These are phyloP conservation scores for Sphecodes monilicornis DNA, from an alignment of 2,888 invertebrate species.

Conservation along the genomic window DNA sequence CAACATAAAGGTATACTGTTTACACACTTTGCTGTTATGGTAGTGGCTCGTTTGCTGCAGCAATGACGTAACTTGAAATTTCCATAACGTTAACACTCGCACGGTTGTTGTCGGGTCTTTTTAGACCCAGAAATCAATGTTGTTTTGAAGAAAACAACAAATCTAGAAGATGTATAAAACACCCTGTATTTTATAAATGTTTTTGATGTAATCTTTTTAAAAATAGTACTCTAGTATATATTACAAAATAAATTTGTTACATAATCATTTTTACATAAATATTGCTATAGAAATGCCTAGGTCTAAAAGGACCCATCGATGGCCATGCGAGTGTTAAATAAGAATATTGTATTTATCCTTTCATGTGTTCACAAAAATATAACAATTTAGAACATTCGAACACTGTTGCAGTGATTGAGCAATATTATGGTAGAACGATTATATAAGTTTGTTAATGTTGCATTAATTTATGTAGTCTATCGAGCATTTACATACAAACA, in stretches of 20 bases:
- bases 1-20: conserved; percentile 91
- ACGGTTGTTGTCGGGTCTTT: too few species aligned
- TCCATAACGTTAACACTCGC: background rate
- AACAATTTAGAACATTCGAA: background rate
- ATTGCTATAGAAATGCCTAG: too few species aligned
- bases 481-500: conserved; percentile 93
- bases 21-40: conserved; percentile 8
- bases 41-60: background rate
- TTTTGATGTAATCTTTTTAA: too few species aligned
- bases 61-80: background rate
- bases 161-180: too few species aligned
- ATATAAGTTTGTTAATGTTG: conserved; percentile 23
- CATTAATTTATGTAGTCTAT: conserved; percentile 87
- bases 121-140: too few species aligned
- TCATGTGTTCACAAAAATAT: background rate
- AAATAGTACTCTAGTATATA: too few species aligned
- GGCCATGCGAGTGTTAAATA: too few species aligned
- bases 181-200: too few species aligned
- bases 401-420: background rate
- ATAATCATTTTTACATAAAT: too few species aligned
- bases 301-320: too few species aligned
- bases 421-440: background rate
- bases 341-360: background rate
- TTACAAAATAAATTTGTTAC: too few species aligned
- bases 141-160: too few species aligned